Base-by-base conservation (phyloP, 2,113 vertebrate genomes). In the Hyaena hyaena region DNA sequence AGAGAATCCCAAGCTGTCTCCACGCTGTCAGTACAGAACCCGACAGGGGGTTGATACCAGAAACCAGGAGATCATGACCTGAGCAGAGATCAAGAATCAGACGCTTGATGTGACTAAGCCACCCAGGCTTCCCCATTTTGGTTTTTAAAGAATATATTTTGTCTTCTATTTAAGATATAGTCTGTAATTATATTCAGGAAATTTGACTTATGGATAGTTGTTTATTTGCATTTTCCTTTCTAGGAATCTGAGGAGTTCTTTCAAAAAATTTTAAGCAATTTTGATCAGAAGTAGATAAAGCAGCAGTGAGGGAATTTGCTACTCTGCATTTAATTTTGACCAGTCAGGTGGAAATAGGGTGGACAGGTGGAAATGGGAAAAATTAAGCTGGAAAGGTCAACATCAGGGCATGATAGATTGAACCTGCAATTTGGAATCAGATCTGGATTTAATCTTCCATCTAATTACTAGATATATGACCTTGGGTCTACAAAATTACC, bases 151-250 rank as follows among this genome's bases (percentile, higher is more conserved):
- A 66, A 50, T 93, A 31, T 69, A 68, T 93, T 95, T 83, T 89
- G 10, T 71, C n/a, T 89, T 97, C 45, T 86, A 43, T 58, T 88
- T 91, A 92, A 88, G 7, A 12, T 80, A n/a, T 39, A 86, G 63
- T 73, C 28, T 90, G 58, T 50, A 77, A 53, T 82, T 85, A 10
- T 55, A 43, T 80, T 92, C 23, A 84, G 68, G 80, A 91, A 69
- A 45, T 79, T 83, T 50, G 39, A 88, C 45, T 80, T 68, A 26
- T 5, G 11, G 58, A 4, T 58, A 93, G 68, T 95, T 80, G 23
- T 73, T 90, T 74, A 45, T 88, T 97, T 97, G 68, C 26, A 50
- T 87, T 81, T 88, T 93, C 39, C 80, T 95, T 89, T 79, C 43
- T 79, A 68, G 43, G 7, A 24, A 23, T 74, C n/a, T 24, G n/a